phyloP scores from a whole-genome alignment of 2,113 vertebrate species.

The Perca schrenkii region DNA sequence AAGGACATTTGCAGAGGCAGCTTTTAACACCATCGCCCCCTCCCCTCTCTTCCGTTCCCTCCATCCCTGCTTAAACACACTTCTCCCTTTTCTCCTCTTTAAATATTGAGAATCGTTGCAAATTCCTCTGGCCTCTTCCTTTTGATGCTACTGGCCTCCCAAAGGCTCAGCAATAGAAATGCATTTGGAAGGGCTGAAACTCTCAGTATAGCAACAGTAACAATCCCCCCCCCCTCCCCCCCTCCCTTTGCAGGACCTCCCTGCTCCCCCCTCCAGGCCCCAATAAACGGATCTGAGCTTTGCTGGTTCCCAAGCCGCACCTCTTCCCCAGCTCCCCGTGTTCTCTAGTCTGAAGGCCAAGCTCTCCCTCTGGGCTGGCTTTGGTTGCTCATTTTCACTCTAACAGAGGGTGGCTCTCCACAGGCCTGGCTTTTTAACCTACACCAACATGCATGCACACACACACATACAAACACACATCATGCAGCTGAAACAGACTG shows the following conservation, averaged over 20 bases:
- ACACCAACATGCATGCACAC: constrained; percentile 28
- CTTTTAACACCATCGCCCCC: constrained; percentile 66
- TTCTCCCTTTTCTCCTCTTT: constrained; percentile 70
- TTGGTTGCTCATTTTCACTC: constrained; percentile 70
- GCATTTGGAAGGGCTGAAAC: constrained; percentile 38
- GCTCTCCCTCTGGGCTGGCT: constrained; percentile 68
- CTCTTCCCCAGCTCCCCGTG: constrained; percentile 43
- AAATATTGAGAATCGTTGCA: constrained; percentile 77
- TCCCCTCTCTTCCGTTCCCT: not conserved
- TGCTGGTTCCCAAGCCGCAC: constrained; percentile 55
- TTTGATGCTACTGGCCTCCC: constrained; percentile 66
- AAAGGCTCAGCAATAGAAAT: constrained; percentile 38
- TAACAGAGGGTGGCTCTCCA: constrained; percentile 56
- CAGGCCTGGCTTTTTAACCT: constrained; percentile 52
- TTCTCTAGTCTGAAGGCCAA: constrained; percentile 63
- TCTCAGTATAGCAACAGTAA: constrained; percentile 40
- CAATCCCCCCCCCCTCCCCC: constrained; percentile 9
- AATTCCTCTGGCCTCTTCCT: constrained; percentile 60
- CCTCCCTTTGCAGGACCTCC: constrained; percentile 44
- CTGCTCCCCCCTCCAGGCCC: constrained; percentile 39
- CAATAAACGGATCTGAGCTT: constrained; percentile 51
- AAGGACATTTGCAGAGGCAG: constrained; percentile 78
- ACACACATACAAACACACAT: constrained; percentile 29
- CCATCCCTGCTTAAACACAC: constrained; percentile 62
- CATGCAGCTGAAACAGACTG: constrained; percentile 20